These are phyloP conservation scores for Panurus biarmicus DNA, from an alignment of 2,113 vertebrate species.

Conservation along the genomic window DNA sequence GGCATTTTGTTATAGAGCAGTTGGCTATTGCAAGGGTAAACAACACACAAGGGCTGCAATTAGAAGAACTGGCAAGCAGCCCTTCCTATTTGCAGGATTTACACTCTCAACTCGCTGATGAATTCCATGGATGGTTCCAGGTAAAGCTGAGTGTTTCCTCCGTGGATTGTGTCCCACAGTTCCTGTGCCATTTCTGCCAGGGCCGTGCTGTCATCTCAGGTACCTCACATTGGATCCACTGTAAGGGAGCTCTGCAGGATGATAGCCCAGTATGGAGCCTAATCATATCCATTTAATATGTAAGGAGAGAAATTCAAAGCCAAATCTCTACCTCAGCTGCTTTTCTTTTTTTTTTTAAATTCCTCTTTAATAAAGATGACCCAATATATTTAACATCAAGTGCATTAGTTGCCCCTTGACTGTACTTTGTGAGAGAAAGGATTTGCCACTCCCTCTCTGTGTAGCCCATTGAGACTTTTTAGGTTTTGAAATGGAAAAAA, in stretches of 20 bases:
- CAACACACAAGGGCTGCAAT: neutral
- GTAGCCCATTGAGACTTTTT: neutral
- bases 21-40: neutral
- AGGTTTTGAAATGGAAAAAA: neutral
- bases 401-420: neutral
- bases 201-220: neutral
- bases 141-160: neutral
- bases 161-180: neutral
- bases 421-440: neutral
- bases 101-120: neutral
- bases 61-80: neutral
- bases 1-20: neutral
- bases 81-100: neutral
- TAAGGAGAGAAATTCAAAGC: neutral
- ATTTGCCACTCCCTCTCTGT: neutral
- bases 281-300: neutral
- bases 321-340: neutral
- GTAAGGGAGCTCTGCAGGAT: neutral
- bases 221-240: neutral
- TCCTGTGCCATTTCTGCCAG: neutral
- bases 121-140: neutral
- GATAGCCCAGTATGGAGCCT: neutral
- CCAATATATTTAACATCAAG: neutral
- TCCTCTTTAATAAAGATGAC: neutral
- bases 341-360: too few species aligned